Evolutionary conservation across 1,140 invertebrate species (phyloP), one percentile per base, ranked within the genome.

Genomic region (Palaemon carinicauda): DNA sequence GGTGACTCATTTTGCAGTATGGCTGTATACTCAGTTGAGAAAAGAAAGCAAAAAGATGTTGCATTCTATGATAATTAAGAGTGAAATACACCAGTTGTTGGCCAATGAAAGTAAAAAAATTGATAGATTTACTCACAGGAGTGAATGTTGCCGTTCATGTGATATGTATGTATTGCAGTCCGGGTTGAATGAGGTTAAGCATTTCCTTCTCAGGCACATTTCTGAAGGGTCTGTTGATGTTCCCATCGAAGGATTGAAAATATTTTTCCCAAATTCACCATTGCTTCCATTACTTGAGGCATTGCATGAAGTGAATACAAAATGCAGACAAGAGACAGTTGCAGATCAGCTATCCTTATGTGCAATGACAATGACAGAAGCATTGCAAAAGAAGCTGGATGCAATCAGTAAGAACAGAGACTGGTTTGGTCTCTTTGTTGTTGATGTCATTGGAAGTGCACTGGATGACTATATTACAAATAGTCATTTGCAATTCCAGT

Each of bases 11-110:
- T 51, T 86, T 2, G 50, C 75, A 19, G 83, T 79, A 21, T 86
- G 77, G 77, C 51, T 86, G 10, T 86, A 86, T 31, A 86, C 83
- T 21, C 60, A 86, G 77, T 78, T 86, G 9, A 54, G 77, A 54
- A 50, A 80, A 21, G 21, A 53, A 24, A 51, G 15, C 29, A 79
- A 80, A 33, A 17, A 33, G 41, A 19, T 78, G 9, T 73, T 86
- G 29, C 83, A 86, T 41, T 41, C 79, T 3, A 51, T 71, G 21
- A n/a, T 86, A 3, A 15, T 75, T 41, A 51, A 19, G 19, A 80
- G 52, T 71, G 51, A 80, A 21, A 56, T 27, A 24, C 31, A 84
- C 31, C 54, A 24, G 21, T 19, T n/a, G 3, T 12, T 41, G 4
- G 19, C 17, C 15, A 73, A 14, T 73, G 69, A n/a, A 10, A 80